phyloP scores from a whole-genome alignment of 2,113 vertebrate species.

The Xerus inauris region DNA sequence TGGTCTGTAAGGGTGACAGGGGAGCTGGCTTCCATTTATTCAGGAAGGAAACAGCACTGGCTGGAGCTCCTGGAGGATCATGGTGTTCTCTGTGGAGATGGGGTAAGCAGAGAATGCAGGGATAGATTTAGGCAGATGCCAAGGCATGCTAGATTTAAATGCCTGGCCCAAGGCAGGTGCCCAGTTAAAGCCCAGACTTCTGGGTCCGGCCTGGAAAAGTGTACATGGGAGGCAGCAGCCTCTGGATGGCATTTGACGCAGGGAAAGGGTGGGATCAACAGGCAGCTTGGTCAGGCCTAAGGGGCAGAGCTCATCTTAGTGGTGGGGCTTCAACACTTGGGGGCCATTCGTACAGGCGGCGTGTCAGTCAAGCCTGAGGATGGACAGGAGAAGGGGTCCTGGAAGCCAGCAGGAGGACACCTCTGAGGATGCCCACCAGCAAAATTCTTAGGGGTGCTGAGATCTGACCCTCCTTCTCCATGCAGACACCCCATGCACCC shows the following conservation, averaged over 20 bases:
- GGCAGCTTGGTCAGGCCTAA: neutral
- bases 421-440: neutral
- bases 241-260: neutral
- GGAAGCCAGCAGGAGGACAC: neutral
- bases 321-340: rapidly evolving
- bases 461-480: neutral
- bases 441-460: neutral
- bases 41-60: neutral
- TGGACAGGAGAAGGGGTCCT: no score
- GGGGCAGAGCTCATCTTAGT: rapidly evolving
- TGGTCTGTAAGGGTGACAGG: no score
- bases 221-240: neutral
- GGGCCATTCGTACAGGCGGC: neutral
- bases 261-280: neutral
- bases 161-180: neutral
- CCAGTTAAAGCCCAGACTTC: neutral
- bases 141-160: neutral
- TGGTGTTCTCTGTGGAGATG: neutral
- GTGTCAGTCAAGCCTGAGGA: neutral
- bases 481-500: no score
- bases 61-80: neutral
- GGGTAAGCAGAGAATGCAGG: no score
- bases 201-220: neutral
- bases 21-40: neutral
- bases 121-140: neutral